A percentile compares a stretch with the other conserved stretches of the same genome.
Conservation (phyloP, 2,888 invertebrate species). For the Sarcophaga variegata region DNA sequence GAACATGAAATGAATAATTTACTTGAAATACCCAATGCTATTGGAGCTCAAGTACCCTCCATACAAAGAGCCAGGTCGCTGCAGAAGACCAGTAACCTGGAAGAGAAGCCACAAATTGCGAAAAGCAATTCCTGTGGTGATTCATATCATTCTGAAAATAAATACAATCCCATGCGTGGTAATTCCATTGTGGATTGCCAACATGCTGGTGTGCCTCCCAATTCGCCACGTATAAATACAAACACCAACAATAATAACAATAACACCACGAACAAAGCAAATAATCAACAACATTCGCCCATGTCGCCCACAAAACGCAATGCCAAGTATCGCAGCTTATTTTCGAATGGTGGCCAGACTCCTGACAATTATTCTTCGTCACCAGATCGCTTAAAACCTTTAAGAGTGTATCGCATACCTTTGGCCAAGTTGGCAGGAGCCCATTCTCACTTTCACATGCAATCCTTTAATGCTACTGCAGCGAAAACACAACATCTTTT, state of each 20-base stretch:
- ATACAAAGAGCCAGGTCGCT: constrained; percentile 77
- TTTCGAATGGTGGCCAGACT: constrained; percentile 65
- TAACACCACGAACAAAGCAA: constrained; percentile 42
- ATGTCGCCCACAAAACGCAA: constrained; percentile 76
- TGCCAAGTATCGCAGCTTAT: constrained; percentile 75
- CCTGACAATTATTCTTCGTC: constrained; percentile 68
- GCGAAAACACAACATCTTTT: constrained; percentile 51
- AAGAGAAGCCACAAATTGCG: constrained; percentile 75
- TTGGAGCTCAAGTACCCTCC: constrained; percentile 66
- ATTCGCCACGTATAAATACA: constrained; percentile 72
- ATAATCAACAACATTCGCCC: constrained; percentile 70
- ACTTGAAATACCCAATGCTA: constrained; percentile 73
- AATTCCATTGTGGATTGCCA: constrained; percentile 58
- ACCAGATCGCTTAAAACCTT: constrained; percentile 76
- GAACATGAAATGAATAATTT: constrained; percentile 75
- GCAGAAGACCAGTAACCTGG: constrained; percentile 75
- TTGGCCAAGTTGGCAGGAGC: constrained; percentile 76
- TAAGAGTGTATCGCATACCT: constrained; percentile 78
- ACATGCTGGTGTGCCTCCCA: constrained; percentile 73
- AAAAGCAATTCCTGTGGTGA: constrained; percentile 78
- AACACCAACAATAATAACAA: constrained; percentile 58
- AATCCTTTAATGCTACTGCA: constrained; percentile 72
- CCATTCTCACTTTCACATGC: constrained; percentile 78
- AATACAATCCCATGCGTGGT: constrained; percentile 59
- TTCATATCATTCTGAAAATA: constrained; percentile 71